These are phyloP conservation scores for Sparus aurata DNA, from an alignment of 2,797 vertebrate genomes.

Conservation along the genomic window DNA sequence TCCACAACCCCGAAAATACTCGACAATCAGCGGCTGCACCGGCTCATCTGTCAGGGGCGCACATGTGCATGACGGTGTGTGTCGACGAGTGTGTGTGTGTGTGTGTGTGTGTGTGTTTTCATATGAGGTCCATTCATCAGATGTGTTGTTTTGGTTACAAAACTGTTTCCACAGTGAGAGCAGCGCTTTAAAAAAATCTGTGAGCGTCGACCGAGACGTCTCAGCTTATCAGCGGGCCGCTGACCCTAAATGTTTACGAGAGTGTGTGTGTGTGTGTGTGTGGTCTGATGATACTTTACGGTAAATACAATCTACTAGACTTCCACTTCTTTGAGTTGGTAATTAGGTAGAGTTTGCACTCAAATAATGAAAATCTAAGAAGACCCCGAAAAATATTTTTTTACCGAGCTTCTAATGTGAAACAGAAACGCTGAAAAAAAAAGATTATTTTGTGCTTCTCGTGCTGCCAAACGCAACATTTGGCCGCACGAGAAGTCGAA, in stretches of 20 bases:
- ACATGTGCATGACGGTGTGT: conserved; percentile 25
- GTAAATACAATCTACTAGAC: too few species aligned
- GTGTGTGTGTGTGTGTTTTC: conserved; percentile 29
- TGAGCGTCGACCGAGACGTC: not conserved
- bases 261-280: not conserved
- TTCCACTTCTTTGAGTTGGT: too few species aligned
- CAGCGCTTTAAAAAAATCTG: conserved; percentile 28
- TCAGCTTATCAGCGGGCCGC: conserved; percentile 12
- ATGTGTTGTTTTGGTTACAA: conserved; percentile 16
- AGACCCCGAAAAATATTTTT: not conserved
- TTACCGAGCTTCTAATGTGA: too few species aligned
- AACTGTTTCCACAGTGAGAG: conserved; percentile 26
- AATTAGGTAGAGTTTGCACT: not conserved
- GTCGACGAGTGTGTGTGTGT: not conserved
- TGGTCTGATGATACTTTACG: too few species aligned
- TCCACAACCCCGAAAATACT: conserved; percentile 55
- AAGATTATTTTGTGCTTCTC: too few species aligned
- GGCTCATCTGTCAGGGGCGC: conserved; percentile 47
- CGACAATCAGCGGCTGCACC: conserved; percentile 29
- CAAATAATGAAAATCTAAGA: not conserved
- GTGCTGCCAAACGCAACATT: too few species aligned
- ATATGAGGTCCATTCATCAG: conserved; percentile 27
- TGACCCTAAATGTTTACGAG: not conserved
- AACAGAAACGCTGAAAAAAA: too few species aligned
- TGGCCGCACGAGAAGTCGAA: too few species aligned